Base-by-base conservation (phyloP, 2,797 vertebrate species). In the Ara ararauna region DNA sequence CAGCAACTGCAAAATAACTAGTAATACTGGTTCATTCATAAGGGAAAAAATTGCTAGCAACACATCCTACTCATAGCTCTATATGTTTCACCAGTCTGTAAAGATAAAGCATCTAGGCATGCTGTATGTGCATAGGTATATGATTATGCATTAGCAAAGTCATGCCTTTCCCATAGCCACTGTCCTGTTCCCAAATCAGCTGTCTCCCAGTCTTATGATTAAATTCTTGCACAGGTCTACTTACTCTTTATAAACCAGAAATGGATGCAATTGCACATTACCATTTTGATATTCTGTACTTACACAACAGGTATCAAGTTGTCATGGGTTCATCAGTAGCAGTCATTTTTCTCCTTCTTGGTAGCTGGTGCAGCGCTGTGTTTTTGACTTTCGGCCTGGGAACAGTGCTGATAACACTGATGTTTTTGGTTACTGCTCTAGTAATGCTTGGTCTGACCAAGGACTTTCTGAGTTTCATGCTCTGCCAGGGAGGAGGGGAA, bases 111-210 rank as follows among this genome's bases (percentile, higher is more conserved):
- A 75, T 5, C 24, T 64, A 45, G 72, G 27, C n/a, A 36, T 23
- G 16, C 11, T 36, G 3, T 12, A 9, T 2, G 18, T 13, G 8
- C 21, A 40, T 38, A 51, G 64, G 72, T 29, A 6, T 0, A 23
- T 1, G 5, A 45, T 16, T 15, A 29, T 2, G 51, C 5, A 61
- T 6, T 1, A 70, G 32, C 0, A 0, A 83, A 76, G 21, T 40
- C 44, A 42, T 36, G 13, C 10, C 60, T 56, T 62, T 60, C 27
- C 24, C 24, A 48, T 0, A 51, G n/a, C 32, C 68, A 36, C 11
- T 21, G 36, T 38, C 27, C 29, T 77, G 47, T 26, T 45, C 38
- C 48, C 51, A 70, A 47, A 11, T 11, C 38, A 44, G 6, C 45
- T 22, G 13, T 34, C 27, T 51, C 26, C 18, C 51, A 32, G 17